A percentile compares a stretch with the other conserved stretches of the same genome.
phyloP scores from a whole-genome alignment of 2,797 vertebrate species.

The Tadarida brasiliensis region DNA sequence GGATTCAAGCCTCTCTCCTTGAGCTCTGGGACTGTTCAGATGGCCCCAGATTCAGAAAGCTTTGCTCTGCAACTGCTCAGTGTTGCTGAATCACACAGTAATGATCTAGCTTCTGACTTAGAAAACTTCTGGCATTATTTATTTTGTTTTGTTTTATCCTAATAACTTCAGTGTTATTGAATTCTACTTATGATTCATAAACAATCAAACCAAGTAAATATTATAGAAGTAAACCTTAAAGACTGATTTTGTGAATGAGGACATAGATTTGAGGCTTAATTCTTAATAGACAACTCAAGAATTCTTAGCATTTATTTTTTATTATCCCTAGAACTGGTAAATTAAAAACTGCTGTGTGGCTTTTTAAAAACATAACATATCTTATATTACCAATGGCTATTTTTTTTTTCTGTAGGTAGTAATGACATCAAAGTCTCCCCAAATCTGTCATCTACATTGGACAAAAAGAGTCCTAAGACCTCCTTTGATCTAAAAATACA shows the following conservation, averaged over 20 bases:
- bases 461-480: slow-evolving; percentile 77
- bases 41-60: slow-evolving; percentile 70
- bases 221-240: slow-evolving; percentile 78
- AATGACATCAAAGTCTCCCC: slow-evolving; percentile 80
- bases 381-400: slow-evolving; percentile 75
- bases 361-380: not conserved
- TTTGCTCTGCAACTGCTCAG: slow-evolving; percentile 72
- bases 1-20: slow-evolving; percentile 26
- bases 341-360: slow-evolving; percentile 79
- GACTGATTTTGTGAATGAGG: slow-evolving; percentile 66
- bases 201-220: slow-evolving; percentile 72
- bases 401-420: slow-evolving; percentile 78
- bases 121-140: slow-evolving; percentile 69
- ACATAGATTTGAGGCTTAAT: slow-evolving; percentile 62
- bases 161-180: slow-evolving; percentile 62
- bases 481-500: slow-evolving; percentile 60
- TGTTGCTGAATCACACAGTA: slow-evolving; percentile 78
- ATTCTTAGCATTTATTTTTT: slow-evolving; percentile 83
- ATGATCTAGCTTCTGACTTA: slow-evolving; percentile 77
- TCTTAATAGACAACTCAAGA: slow-evolving; percentile 81
- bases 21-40: slow-evolving; percentile 40
- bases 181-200: slow-evolving; percentile 79
- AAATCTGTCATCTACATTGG: slow-evolving; percentile 73
- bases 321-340: slow-evolving; percentile 79
- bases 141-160: slow-evolving; percentile 73